phyloP scores from a whole-genome alignment of 2,797 vertebrate species.

The Aratinga solstitialis region DNA sequence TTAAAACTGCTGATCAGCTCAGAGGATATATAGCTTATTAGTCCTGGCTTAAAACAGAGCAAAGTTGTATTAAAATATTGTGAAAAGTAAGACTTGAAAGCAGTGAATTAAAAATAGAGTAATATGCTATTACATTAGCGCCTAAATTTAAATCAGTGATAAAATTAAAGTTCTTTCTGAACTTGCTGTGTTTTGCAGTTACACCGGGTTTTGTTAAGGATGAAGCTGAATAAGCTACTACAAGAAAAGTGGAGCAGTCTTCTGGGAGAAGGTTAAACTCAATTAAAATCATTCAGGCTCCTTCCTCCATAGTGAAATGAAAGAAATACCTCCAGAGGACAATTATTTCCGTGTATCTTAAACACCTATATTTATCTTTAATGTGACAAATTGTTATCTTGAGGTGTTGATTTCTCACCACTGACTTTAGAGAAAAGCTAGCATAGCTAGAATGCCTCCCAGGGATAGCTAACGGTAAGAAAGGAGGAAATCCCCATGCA shows the following conservation, averaged over 20 bases:
- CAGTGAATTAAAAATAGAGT: background rate
- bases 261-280: background rate
- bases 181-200: background rate
- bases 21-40: background rate
- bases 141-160: background rate
- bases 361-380: background rate
- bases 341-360: background rate
- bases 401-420: background rate
- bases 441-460: background rate
- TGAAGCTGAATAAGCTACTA: background rate
- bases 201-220: background rate
- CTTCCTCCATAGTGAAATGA: background rate
- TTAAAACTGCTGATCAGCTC: background rate
- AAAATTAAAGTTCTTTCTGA: background rate
- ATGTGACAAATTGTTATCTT: background rate
- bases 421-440: background rate
- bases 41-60: background rate
- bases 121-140: background rate
- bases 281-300: background rate
- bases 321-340: background rate
- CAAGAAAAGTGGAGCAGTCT: background rate
- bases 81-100: background rate
- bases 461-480: background rate
- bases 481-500: background rate
- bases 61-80: background rate